Evolutionary conservation across 2,797 vertebrate species (phyloP), one percentile per base, ranked within the genome.

Genomic region (Rhodeus uyekii): DNA sequence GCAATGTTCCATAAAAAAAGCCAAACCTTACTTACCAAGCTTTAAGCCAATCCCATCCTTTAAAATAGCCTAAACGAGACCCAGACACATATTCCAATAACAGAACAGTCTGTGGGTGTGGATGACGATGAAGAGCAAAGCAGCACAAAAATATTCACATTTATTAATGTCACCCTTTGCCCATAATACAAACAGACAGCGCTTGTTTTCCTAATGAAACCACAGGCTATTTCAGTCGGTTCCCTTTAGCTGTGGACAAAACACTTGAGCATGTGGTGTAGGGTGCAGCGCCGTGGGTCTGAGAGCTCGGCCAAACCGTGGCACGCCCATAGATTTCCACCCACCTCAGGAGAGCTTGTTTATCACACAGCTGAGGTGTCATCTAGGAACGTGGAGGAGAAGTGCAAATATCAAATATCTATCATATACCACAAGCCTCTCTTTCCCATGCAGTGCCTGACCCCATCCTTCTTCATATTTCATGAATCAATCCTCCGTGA

Each of bases 171-270:
- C 82, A 82, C 24, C 65, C 46, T 77, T 55, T 29, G 63, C 50
- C 73, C 68, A 60, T 75, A 81, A 86, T 68, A 8, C 69, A 78
- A 81, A 85, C 78, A 85, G 77, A 83, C 68, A 2, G 39, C 14
- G 67, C 61, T 83, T 87, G 78, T 87, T 87, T 84, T 81, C 48
- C 64, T 79, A 83, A 84, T 81, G 81, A 87, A 84, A 85, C 80
- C 85, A 38, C 81, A 9, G 73, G 83, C 78, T 87, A 86, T 86
- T 86, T 86, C 42, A 55, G 87, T 81, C 60, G 22, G 9, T 86
- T 80, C 77, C 85, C 63, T 14, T 80, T 75, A 22, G 69, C 36
- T 2, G 1, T 65, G 69, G 48, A 67, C 71, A 65, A 67, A 79
- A 80, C 63, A 80, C 76, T 50, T 42, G 76, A 74, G 69, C 82